Conservation (phyloP, 2,797 vertebrate genomes). For the Telmatherina bonti region DNA sequence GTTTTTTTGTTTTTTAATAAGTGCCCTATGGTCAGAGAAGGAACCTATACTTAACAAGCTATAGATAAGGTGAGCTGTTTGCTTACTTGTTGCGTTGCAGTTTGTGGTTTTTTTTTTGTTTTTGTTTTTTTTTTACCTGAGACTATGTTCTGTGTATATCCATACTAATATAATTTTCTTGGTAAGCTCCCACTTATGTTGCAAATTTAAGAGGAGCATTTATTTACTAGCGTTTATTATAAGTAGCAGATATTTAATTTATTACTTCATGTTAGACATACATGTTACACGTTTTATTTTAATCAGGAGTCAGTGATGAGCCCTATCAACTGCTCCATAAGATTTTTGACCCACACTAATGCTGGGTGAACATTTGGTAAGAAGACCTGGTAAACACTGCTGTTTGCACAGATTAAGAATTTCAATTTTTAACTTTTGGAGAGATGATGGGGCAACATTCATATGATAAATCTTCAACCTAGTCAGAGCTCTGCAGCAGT, state of each 20-base stretch:
- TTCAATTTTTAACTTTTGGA: conserved; percentile 15
- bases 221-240: no score
- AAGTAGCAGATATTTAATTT: neutral
- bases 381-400: neutral
- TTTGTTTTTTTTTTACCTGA: no score
- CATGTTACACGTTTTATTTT: neutral
- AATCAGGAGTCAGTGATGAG: neutral
- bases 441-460: conserved; percentile 36
- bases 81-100: no score
- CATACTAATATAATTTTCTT: no score
- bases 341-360: neutral
- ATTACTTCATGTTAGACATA: neutral
- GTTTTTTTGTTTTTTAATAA: neutral
- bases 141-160: no score
- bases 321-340: neutral
- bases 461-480: conserved; percentile 43
- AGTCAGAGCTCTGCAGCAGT: conserved; percentile 17
- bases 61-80: no score
- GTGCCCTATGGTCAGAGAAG: neutral
- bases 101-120: no score
- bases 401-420: neutral
- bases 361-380: neutral
- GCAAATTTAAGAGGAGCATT: neutral
- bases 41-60: neutral
- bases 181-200: no score